Base-by-base conservation (phyloP, 1,140 invertebrate species). In the Cydia fagiglandana region DNA sequence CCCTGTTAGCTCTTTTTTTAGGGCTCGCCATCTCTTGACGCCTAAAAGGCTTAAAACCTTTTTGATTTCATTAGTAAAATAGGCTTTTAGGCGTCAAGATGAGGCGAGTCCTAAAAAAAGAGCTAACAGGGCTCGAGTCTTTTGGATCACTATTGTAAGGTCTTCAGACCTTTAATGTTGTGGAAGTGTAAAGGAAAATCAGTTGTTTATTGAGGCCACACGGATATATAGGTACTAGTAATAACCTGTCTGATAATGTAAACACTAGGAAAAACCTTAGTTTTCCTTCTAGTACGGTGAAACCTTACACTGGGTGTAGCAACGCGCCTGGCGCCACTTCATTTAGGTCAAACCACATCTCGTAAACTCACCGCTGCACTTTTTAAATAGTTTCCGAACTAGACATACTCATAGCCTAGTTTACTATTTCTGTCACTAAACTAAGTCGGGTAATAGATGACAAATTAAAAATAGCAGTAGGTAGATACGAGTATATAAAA, bases 311-410 rank as follows among this genome's bases (percentile, higher is more conserved):
- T 2, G 1, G 17, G 56, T 61, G 56, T 24, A 24, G 56, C 56
- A 61, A 61, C 20, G 56, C 17, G 20, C 50, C 20, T 61, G 56
- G 56, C 56, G 56, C 56, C 56, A 24, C 17, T 53, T 61, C 20
- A 61, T 61, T 61, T 61, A 24, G 56, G 56, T 61, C 56, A 61
- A 61, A 61, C 56, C 56, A 61, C 56, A 61, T 61, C 20, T 61
- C 10, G 56, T 24, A 61, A 24, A 61, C n/a, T 61, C n/a, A 24
- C 9, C 20, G 20, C 56, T 61, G 56, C 10, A 61, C 20, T 61
- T 61, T 10, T 61, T 24, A 24, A 24, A 61, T 9, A 20, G 56
- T 24, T 61, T 61, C 56, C 9, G 6, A 24, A n/a, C n/a, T 17
- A 61, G 20, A 10, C n/a, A n/a, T 61, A 47, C 0, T 0, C 45